Percentiles rank a stretch among this genome's conserved stretches.
Conservation (phyloP, 2,888 invertebrate genomes). For the Melieria picta region DNA sequence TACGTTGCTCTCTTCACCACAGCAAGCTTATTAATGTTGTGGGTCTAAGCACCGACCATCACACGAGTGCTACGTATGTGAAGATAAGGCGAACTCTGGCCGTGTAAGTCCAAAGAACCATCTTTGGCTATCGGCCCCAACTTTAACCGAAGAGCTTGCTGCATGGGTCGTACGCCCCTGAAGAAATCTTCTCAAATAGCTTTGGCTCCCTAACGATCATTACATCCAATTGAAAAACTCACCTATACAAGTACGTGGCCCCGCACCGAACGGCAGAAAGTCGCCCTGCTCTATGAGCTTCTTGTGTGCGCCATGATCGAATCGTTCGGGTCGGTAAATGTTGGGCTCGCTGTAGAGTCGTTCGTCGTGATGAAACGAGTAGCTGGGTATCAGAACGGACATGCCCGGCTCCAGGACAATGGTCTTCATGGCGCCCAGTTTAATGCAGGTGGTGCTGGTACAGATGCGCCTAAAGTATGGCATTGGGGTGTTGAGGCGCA, state of each 20-base stretch:
- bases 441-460: constrained; percentile 47
- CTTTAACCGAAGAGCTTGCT: too few species aligned
- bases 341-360: constrained; percentile 53
- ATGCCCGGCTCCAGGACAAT: constrained; percentile 53
- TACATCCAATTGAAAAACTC: background rate
- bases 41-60: too few species aligned
- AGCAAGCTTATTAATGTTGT: too few species aligned
- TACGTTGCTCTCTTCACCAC: too few species aligned
- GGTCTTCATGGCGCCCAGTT: constrained; percentile 41
- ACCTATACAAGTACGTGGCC: constrained; percentile 61
- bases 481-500: constrained; percentile 54
- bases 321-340: constrained; percentile 56
- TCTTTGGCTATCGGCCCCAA: too few species aligned
- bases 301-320: constrained; percentile 51
- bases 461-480: constrained; percentile 53
- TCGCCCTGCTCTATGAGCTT: constrained; percentile 50
- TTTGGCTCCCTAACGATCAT: too few species aligned
- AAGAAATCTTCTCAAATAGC: too few species aligned
- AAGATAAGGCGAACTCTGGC: too few species aligned
- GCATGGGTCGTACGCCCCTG: too few species aligned
- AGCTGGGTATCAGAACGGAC: constrained; percentile 54
- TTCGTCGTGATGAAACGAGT: constrained; percentile 58
- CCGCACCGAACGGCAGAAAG: constrained; percentile 61
- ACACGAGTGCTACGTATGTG: too few species aligned
- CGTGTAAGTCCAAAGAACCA: too few species aligned